phyloP scores from a whole-genome alignment of 1,140 invertebrate genomes.

The Rhizoglyphus robini region DNA sequence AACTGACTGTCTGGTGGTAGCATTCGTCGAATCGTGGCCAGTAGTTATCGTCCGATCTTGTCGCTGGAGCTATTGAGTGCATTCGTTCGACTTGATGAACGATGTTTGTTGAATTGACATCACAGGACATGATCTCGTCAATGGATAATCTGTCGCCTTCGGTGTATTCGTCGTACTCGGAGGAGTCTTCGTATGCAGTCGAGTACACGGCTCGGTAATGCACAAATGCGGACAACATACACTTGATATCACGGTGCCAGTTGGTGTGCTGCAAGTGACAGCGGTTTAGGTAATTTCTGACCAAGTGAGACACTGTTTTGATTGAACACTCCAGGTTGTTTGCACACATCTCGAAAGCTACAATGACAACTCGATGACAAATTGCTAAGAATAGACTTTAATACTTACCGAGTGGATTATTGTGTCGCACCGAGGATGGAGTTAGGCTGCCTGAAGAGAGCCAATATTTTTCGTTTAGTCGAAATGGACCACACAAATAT shows the following conservation, averaged over 20 bases:
- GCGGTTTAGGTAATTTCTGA: neutral
- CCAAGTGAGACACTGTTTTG: neutral
- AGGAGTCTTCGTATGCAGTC: neutral
- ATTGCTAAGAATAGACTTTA: neutral
- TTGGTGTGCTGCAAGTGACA: neutral
- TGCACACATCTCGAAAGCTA: conserved; percentile 6
- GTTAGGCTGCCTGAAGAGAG: neutral
- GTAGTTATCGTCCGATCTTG: conserved; percentile 8
- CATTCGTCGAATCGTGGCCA: neutral
- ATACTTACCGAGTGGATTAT: conserved; percentile 4
- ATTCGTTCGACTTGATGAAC: neutral
- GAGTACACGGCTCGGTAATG: neutral
- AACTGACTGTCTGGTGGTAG: neutral
- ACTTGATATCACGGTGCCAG: neutral
- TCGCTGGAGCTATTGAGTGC: neutral
- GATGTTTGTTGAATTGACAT: neutral
- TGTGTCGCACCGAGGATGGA: neutral
- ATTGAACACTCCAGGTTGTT: neutral
- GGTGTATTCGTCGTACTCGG: neutral
- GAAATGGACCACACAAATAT: conserved; percentile 16
- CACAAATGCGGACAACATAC: neutral
- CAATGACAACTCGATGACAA: neutral
- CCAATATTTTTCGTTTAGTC: conserved; percentile 1
- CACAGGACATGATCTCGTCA: neutral
- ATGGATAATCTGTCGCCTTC: neutral